Evolutionary conservation across 2,888 invertebrate species (phyloP), one percentile per base, ranked within the genome.

Genomic region (Galerucella calmariensis): DNA sequence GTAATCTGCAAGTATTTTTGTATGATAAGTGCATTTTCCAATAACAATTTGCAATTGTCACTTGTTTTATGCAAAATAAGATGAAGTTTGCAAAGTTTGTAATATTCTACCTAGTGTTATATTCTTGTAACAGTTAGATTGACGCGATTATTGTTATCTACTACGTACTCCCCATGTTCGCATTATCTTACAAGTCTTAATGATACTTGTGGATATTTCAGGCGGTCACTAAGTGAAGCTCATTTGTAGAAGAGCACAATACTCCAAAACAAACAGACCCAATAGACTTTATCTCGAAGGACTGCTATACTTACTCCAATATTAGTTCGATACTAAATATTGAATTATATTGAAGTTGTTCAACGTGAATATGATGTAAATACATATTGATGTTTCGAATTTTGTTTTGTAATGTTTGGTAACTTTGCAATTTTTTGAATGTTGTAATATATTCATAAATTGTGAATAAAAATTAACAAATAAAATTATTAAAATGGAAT

Each of bases 71-170:
- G 35, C 35, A 41, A 41, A 41, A 9, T 41, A 8, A 14, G 14
- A 48, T 41, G 11, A 1, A 1, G 48, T 48, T 48, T 48, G 11
- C 14, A 14, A 1, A 12, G 14, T 46, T 12, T 12, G 46, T 46
- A 48, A 48, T 14, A 48, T 1, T 48, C 48, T 4, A 48, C 48
- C 12, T 14, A 48, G 2, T 48, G 48, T 48, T 11, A 48, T 12
- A 1, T 48, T 48, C 4, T 14, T 11, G 48, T 48, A 46, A 46
- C 46, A 48, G 35, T 41, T 9, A 41, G 35, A 41, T 41, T 41
- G 35, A 9, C 35, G 67, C 51, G 65, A 73, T 53, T 63, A 62
- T 56, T 48, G 53, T 62, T 53, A 51, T 61, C 44, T 63, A n/a
- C 20, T 63, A 73, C 46, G 68, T 59, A 48, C 11, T 48, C 48